phyloP scores from a whole-genome alignment of 2,888 invertebrate species.

The Chelonus formosanus region DNA sequence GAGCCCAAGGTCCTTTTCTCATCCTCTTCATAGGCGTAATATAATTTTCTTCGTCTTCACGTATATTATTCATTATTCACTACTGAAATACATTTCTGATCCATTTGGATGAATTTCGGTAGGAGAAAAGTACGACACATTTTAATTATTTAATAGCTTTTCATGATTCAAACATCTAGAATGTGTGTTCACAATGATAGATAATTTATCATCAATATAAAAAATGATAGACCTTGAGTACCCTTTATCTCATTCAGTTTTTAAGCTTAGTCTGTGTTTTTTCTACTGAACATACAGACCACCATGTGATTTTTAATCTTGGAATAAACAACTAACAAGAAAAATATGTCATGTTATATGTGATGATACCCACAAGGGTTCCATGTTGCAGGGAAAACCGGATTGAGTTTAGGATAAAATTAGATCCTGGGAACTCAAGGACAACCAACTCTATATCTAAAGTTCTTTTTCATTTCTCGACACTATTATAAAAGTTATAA shows the following conservation, averaged over 20 bases:
- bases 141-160: not conserved
- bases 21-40: constrained; percentile 31
- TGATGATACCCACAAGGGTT: constrained; percentile 2
- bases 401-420: constrained; percentile 54
- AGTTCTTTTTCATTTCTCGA: constrained; percentile 24
- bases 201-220: not conserved
- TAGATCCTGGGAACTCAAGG: constrained; percentile 52
- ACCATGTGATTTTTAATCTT: too few species aligned
- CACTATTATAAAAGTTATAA: not conserved
- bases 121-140: too few species aligned
- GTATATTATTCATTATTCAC: too few species aligned
- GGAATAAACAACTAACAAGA: too few species aligned
- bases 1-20: constrained; percentile 60
- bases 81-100: too few species aligned
- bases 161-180: not conserved
- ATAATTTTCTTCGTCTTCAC: constrained; percentile 42
- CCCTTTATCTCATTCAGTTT: too few species aligned
- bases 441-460: constrained; percentile 46
- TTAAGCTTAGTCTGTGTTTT: too few species aligned
- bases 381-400: constrained; percentile 43
- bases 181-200: not conserved
- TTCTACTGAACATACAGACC: too few species aligned
- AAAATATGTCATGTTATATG: too few species aligned
- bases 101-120: too few species aligned
- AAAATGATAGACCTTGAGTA: not conserved